phyloP scores from a whole-genome alignment of 2,888 invertebrate genomes.

The Teleiodes luculella region DNA sequence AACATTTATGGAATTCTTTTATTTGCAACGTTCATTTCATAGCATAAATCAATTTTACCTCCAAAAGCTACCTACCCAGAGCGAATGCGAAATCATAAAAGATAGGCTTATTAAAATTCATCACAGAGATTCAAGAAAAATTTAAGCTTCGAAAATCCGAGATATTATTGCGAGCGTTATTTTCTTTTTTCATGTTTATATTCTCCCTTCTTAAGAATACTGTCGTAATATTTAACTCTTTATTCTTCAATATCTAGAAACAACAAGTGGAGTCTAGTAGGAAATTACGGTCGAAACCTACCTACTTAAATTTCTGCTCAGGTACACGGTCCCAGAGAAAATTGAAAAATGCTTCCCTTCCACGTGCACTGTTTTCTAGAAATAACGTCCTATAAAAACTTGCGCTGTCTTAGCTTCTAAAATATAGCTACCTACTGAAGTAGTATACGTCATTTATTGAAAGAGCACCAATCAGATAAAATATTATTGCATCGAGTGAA shows the following conservation, averaged over 20 bases:
- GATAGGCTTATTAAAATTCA: slow-evolving; percentile 54
- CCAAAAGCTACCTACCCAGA: slow-evolving; percentile 42
- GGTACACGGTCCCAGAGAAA: slow-evolving; percentile 2
- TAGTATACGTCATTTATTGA: not conserved
- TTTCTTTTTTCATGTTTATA: no score
- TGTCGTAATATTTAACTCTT: no score
- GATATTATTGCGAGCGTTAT: no score
- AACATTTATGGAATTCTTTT: slow-evolving; percentile 26
- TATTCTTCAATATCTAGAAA: not conserved
- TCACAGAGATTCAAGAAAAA: slow-evolving; percentile 43
- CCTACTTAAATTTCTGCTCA: slow-evolving; percentile 10
- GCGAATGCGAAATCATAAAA: slow-evolving; percentile 54
- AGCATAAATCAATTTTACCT: slow-evolving; percentile 58
- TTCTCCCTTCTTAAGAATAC: no score
- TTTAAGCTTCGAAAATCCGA: slow-evolving; percentile 36
- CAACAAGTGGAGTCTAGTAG: not conserved
- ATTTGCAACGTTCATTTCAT: slow-evolving; percentile 43
- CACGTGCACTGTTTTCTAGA: not conserved
- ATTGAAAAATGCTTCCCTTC: slow-evolving; percentile 5
- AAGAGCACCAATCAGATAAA: slow-evolving; percentile 31
- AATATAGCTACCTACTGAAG: not conserved
- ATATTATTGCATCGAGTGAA: slow-evolving; percentile 69
- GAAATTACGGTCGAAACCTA: not conserved
- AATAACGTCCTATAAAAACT: slow-evolving; percentile 10
- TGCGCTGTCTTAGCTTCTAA: not conserved